Evolutionary conservation across 2,888 invertebrate species (phyloP), one percentile per base, ranked within the genome.

Genomic region (Labia minor): DNA sequence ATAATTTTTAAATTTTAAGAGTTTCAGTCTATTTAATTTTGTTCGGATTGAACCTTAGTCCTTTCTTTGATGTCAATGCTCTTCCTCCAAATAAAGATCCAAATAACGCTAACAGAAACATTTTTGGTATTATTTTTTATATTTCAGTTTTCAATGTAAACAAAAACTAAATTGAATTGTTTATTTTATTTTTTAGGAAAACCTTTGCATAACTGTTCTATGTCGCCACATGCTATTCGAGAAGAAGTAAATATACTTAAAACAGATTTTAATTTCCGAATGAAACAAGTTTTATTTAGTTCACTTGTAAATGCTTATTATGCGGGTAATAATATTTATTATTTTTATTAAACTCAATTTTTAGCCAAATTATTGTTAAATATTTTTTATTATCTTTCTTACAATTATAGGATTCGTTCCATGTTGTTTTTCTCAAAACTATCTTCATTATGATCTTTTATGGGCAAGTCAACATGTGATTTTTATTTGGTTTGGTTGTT

Each of bases 251-350:
- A 93, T 70, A 81, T 83, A 61, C 77, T 98, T 6, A 85, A 90
- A 70, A 85, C 85, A 33, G 96, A 96, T 78, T 95, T 97, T 74
- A 95, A 95, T 76, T 83, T 85, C 70, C 82, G 96, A 37, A 83
- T 96, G 74, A 95, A 94, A 77, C 91, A 92, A 77, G 88, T 95
- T 67, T 80, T 97, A 1, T 92, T 90, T 76, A 85, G 88, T 71
- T 90, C 95, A 0, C 83, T 94, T 62, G 78, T 91, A 4, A 90
- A 89, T 72, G 90, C 93, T 0, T 95, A 95, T 76, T 94, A 93
- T 76, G 86, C 91, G 61, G 89, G 92, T 67, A 37, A 26, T 26
- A 26, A n/a, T n/a, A n/a, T 19, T n/a, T n/a, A n/a, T n/a, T n/a
- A n/a, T n/a, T n/a, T n/a, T n/a, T n/a, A n/a, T n/a, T n/a, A 21